Percentiles rank a stretch among this genome's conserved stretches.
Evolutionary conservation across 2,888 invertebrate species (phyloP).

Genomic region (Drosophila rubida): DNA sequence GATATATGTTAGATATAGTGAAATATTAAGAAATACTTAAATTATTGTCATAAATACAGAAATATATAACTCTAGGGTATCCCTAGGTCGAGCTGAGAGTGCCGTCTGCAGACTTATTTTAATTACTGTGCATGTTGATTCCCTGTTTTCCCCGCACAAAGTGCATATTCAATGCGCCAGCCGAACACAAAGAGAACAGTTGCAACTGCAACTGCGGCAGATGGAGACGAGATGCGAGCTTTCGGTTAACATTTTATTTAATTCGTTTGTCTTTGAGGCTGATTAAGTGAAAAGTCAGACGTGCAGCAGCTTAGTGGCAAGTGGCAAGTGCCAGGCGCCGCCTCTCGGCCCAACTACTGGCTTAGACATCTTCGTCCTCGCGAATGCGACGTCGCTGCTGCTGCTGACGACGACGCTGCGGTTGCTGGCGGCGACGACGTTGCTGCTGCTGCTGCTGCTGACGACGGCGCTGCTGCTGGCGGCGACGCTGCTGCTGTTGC

Average conservation of each 20-base stretch:
- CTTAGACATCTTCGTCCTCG: conserved; percentile 29
- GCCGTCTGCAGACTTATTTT: neutral
- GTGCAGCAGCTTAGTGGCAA: neutral
- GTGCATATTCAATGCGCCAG: conserved; percentile 12
- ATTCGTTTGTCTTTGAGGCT: conserved; percentile 31
- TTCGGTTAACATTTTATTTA: conserved; percentile 44
- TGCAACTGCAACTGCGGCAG: conserved; percentile 2
- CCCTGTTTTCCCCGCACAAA: conserved; percentile 5
- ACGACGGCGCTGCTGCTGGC: conserved; percentile 38
- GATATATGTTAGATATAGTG: neutral
- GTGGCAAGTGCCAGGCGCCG: neutral
- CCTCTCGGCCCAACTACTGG: neutral
- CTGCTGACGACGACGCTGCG: conserved; percentile 36
- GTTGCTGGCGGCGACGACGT: conserved; percentile 29
- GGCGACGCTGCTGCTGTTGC: conserved; percentile 47
- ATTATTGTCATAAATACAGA: too few relatives aligned
- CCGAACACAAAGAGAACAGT: neutral
- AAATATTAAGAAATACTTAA: too few relatives aligned
- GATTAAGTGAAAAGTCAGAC: neutral
- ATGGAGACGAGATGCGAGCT: neutral
- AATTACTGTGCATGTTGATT: neutral
- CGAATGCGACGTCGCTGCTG: conserved; percentile 32
- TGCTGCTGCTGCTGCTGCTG: conserved; percentile 34
- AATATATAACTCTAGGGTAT: too few relatives aligned
- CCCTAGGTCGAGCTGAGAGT: too few relatives aligned